Evolutionary conservation across 2,797 vertebrate species (phyloP).

Genomic region (Platalea minor): DNA sequence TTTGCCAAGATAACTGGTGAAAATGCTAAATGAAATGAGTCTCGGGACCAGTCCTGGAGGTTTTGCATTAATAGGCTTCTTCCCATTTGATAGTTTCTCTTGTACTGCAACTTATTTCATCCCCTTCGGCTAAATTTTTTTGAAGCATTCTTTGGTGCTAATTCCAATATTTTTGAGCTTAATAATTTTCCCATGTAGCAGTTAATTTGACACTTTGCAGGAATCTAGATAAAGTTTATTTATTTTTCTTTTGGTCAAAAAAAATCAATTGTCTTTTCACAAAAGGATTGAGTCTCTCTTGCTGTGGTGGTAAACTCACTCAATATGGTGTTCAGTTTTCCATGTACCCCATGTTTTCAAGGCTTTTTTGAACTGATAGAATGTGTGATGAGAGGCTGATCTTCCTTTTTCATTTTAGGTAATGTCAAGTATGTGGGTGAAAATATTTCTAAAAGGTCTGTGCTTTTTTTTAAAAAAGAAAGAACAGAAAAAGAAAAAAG

Average conservation of each 20-base stretch:
- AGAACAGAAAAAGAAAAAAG: not conserved
- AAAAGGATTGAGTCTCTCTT: not conserved
- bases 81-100: not conserved
- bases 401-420: not conserved
- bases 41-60: not conserved
- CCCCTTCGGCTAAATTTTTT: not conserved
- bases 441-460: not conserved
- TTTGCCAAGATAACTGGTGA: not conserved
- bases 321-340: not conserved
- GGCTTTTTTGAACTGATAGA: not conserved
- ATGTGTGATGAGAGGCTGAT: not conserved
- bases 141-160: not conserved
- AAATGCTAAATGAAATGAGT: conserved; percentile 5
- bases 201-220: not conserved
- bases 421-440: not conserved
- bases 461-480: not conserved
- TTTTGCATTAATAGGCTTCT: not conserved
- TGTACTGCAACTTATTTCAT: not conserved
- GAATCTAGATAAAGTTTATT: not conserved
- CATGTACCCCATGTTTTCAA: not conserved
- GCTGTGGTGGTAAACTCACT: not conserved
- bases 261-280: not conserved
- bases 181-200: not conserved
- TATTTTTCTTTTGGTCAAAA: not conserved
- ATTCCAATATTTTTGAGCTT: not conserved